Percentiles rank a stretch among this genome's conserved stretches.
These are phyloP conservation scores for Poeciliopsis occidentalis DNA, from an alignment of 2,113 vertebrate species.

Conservation along the genomic window DNA sequence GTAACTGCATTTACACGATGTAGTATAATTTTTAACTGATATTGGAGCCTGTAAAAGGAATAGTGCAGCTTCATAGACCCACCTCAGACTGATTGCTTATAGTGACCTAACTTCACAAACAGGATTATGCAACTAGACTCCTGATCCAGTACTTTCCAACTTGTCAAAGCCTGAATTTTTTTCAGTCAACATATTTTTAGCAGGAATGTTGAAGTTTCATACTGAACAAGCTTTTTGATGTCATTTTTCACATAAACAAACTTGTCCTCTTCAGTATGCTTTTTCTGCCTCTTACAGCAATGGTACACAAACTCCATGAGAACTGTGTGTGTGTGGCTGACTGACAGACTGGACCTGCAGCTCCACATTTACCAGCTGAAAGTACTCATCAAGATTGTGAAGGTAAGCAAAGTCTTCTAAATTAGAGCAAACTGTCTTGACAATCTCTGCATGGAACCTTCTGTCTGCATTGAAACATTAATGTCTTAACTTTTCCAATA, in stretches of 20 bases:
- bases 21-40: constrained; percentile 16
- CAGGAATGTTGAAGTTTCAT: no score
- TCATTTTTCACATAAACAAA: no score
- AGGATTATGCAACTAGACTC: background rate
- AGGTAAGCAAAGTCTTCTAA: constrained; percentile 81
- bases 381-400: constrained; percentile 97
- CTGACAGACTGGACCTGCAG: constrained; percentile 94
- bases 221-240: no score
- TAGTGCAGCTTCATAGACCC: background rate
- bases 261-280: background rate
- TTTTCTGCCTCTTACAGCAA: constrained; percentile 79
- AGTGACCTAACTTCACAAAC: constrained; percentile 7
- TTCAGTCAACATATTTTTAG: background rate
- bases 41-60: background rate
- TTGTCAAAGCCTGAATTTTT: no score
- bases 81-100: background rate
- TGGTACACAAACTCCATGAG: constrained; percentile 94
- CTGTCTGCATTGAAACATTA: background rate
- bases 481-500: background rate
- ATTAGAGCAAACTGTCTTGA: background rate
- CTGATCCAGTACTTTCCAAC: no score
- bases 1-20: constrained; percentile 23
- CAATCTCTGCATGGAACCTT: background rate
- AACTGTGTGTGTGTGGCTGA: constrained; percentile 91
- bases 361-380: constrained; percentile 97